These are phyloP conservation scores for Ruditapes philippinarum DNA, from an alignment of 1,140 invertebrate species.

Conservation along the genomic window DNA sequence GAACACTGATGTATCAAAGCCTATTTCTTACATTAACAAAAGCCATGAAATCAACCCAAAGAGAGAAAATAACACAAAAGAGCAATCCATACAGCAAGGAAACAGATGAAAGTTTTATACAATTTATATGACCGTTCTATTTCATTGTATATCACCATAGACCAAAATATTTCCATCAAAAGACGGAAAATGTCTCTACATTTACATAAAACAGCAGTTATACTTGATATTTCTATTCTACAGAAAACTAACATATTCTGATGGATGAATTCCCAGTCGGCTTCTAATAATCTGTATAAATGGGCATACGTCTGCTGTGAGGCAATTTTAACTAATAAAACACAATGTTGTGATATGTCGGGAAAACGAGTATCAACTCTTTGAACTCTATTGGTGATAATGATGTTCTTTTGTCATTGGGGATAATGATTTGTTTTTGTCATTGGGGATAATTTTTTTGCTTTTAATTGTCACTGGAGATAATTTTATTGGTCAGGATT, in stretches of 20 bases:
- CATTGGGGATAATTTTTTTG: no score
- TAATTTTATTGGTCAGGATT: no score
- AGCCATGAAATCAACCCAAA: no score
- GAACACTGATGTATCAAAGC: no score
- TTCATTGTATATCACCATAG: background rate
- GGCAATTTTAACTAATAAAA: background rate
- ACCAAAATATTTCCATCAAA: conserved; percentile 17
- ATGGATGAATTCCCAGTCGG: background rate
- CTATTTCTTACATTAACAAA: background rate
- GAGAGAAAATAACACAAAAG: background rate
- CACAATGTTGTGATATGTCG: background rate
- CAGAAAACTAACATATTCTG: background rate
- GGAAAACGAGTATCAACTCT: no score
- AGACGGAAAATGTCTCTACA: conserved; percentile 9
- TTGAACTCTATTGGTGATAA: no score
- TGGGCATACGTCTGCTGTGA: background rate
- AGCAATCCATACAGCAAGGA: background rate
- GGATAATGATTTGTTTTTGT: no score
- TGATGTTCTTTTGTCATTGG: no score
- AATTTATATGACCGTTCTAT: background rate
- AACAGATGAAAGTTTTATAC: conserved; percentile 10
- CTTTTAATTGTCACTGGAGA: no score
- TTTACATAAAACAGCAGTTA: conserved; percentile 20
- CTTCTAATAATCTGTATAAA: background rate
- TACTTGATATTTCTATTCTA: background rate